Evolutionary conservation across 1,140 invertebrate species (phyloP).

Genomic region (Ooceraea biroi): DNA sequence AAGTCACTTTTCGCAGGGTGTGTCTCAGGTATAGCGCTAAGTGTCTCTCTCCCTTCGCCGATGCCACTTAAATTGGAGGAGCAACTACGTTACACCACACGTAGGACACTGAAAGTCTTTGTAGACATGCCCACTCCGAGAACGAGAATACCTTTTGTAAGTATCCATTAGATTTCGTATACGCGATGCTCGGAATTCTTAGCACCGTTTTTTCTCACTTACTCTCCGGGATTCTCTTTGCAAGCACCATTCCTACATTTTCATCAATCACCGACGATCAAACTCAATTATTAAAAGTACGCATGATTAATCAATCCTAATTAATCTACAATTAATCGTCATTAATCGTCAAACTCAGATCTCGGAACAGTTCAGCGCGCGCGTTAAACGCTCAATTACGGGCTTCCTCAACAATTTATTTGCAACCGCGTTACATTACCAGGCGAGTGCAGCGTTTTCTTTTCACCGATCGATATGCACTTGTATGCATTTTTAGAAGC

Average conservation of each 20-base stretch:
- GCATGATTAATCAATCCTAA: too few species aligned
- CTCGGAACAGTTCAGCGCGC: too few species aligned
- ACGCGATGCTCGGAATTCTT: not conserved
- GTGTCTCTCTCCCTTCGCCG: slow-evolving; percentile 56
- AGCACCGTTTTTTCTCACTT: not conserved
- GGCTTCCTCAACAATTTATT: too few species aligned
- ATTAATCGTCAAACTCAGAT: too few species aligned
- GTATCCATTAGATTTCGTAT: not conserved
- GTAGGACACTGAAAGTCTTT: slow-evolving; percentile 58
- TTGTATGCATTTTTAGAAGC: slow-evolving; percentile 13
- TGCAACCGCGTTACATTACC: not conserved
- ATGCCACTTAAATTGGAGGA: slow-evolving; percentile 59
- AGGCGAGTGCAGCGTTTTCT: not conserved
- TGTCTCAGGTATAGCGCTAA: slow-evolving; percentile 67
- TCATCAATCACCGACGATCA: too few species aligned
- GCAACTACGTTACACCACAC: slow-evolving; percentile 68
- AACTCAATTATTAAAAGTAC: too few species aligned
- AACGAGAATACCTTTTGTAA: slow-evolving; percentile 63
- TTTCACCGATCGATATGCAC: not conserved
- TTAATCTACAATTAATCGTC: too few species aligned
- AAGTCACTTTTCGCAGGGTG: slow-evolving; percentile 66
- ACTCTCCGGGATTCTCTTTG: too few species aligned
- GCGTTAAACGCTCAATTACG: too few species aligned
- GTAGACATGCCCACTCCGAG: slow-evolving; percentile 61
- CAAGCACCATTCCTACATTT: too few species aligned